Base-by-base conservation (phyloP, 92 coral and sea anemone species). In the Parazoanthus darwini region DNA sequence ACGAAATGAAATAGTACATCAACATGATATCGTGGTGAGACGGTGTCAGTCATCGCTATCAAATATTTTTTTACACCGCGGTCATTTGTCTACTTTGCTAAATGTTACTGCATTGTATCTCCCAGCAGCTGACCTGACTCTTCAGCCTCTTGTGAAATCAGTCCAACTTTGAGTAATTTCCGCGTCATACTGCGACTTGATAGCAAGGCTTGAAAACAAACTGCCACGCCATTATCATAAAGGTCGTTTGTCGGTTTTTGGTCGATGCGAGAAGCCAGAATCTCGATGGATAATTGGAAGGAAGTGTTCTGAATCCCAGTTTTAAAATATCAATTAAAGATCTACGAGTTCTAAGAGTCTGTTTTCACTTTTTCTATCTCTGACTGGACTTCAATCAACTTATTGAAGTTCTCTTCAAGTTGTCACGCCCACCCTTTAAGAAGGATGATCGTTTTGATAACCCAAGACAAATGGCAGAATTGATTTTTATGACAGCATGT, bases 351-450 rank as follows among this genome's bases (percentile, higher is more conserved):
- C 11, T 48, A 48, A 48, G 15, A 56, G 16, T 80, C 43, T 26
- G 5, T 80, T 80, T 43, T 33, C 39, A n/a, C 73, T 80, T 25
- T 51, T 56, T 80, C 85, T 80, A 35, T 80, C 58, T 36, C 25
- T 56, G 73, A 26, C 72, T 23, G n/a, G 22, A 33, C 68, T 80
- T 80, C 65, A 67, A 59, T 56, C 72, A 59, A 80, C 43, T 58
- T 33, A 58, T 58, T 79, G 83, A 80, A 80, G 25, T 25, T 43
- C 37, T 80, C 71, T 80, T 56, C 29, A 80, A 29, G 43, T 25
- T 58, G 85, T 80, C 72, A 80, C 42, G 59, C 72, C 85, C n/a
- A 36, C 37, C 68, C 85, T 80, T n/a, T 50, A 80, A 20, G 25
- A 63, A 20, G 4, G 85, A 58, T 80, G 50, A 80, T 80, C 50